These are phyloP conservation scores for Lasioglossum zephyrum DNA, from an alignment of 2,888 invertebrate species.

Conservation along the genomic window DNA sequence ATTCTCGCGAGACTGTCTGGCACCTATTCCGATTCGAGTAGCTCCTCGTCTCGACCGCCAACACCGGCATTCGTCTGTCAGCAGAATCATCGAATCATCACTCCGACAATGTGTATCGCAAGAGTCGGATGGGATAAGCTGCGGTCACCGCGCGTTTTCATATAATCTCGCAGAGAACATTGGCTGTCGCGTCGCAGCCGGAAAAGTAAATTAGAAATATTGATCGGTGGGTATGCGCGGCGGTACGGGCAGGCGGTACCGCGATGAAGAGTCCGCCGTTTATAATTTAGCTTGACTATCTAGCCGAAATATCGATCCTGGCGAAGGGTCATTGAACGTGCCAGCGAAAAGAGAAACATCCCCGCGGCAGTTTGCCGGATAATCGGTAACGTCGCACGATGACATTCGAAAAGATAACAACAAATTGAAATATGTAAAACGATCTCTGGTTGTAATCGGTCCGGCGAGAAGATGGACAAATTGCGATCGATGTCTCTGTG, in stretches of 20 bases:
- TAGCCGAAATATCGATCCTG: conserved; percentile 68
- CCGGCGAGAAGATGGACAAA: not conserved
- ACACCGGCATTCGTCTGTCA: not conserved
- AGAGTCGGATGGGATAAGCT: not conserved
- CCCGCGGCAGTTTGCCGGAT: conserved; percentile 3
- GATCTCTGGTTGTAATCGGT: not conserved
- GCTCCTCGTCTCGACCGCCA: not conserved
- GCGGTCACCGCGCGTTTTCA: not conserved
- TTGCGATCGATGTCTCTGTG: not conserved
- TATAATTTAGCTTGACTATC: conserved; percentile 67
- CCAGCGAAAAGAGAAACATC: conserved; percentile 51
- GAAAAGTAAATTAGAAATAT: conserved; percentile 65
- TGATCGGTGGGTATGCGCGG: conserved; percentile 55
- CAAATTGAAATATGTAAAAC: not conserved
- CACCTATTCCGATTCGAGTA: not conserved
- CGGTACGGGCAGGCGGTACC: conserved; percentile 51
- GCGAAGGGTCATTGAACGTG: conserved; percentile 69
- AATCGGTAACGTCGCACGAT: conserved; percentile 32
- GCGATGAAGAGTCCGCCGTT: conserved; percentile 61
- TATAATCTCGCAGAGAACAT: not conserved
- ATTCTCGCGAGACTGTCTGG: not conserved
- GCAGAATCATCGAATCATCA: not conserved
- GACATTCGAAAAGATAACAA: not conserved
- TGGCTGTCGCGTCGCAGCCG: conserved; percentile 10
- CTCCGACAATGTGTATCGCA: not conserved